Evolutionary conservation across 2,888 invertebrate species (phyloP).

Genomic region (Polydrusus tereticollis): DNA sequence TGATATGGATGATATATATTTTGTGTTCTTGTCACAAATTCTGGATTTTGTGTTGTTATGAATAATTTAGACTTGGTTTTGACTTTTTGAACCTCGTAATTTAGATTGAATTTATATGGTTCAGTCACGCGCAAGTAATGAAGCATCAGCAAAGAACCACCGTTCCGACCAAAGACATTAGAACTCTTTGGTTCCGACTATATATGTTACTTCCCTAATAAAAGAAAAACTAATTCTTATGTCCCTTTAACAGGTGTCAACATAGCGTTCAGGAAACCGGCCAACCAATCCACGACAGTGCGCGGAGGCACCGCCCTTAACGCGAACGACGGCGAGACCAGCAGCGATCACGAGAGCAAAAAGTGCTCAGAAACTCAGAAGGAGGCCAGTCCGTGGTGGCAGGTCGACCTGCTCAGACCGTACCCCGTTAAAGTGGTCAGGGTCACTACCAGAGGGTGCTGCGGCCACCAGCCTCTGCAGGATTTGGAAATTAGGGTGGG

Average conservation of each 20-base stretch:
- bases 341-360: slow-evolving; percentile 88
- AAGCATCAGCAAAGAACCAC: no score
- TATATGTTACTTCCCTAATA: no score
- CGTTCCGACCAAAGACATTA: no score
- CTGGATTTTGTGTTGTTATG: no score
- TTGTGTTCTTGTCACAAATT: no score
- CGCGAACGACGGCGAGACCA: slow-evolving; percentile 89
- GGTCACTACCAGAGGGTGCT: slow-evolving; percentile 87
- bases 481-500: slow-evolving; percentile 93
- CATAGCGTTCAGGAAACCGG: slow-evolving; percentile 87
- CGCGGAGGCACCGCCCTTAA: slow-evolving; percentile 85
- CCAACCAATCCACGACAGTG: slow-evolving; percentile 91
- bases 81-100: no score
- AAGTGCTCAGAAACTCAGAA: slow-evolving; percentile 91
- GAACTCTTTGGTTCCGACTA: no score
- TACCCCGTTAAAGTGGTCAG: slow-evolving; percentile 89
- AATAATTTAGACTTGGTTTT: no score
- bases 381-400: slow-evolving; percentile 95
- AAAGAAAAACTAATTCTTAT: no score
- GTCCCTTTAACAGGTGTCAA: slow-evolving; percentile 87
- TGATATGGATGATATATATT: no score
- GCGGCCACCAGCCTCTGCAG: slow-evolving; percentile 89
- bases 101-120: no score
- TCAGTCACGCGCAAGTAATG: no score
- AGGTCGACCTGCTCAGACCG: slow-evolving; percentile 86